These are phyloP conservation scores for Nephrotoma flavescens DNA, from an alignment of 2,888 invertebrate species.

Conservation along the genomic window DNA sequence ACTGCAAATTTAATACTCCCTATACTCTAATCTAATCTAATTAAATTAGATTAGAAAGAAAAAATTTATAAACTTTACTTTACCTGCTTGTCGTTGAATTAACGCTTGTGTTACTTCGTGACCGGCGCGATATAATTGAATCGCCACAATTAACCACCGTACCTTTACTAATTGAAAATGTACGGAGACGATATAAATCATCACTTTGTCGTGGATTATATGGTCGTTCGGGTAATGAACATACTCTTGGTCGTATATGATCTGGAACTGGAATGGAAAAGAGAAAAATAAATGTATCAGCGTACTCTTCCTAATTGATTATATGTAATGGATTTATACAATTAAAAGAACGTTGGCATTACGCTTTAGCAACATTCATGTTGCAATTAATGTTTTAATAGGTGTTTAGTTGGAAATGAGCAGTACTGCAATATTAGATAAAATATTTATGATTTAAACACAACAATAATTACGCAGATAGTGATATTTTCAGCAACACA, in stretches of 20 bases:
- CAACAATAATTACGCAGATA: too few species aligned
- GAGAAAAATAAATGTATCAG: conserved; percentile 4
- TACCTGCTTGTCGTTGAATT: conserved; percentile 73
- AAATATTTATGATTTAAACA: too few species aligned
- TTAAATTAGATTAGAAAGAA: neutral
- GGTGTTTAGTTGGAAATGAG: too few species aligned
- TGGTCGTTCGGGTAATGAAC: conserved; percentile 72
- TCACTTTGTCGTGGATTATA: conserved; percentile 74
- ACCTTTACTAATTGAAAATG: conserved; percentile 78
- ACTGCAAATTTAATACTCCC: neutral
- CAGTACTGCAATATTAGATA: too few species aligned
- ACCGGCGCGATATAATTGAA: conserved; percentile 71
- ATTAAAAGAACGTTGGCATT: too few species aligned
- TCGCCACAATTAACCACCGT: conserved; percentile 82
- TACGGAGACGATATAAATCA: conserved; percentile 68
- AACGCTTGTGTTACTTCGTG: conserved; percentile 76
- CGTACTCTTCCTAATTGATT: neutral
- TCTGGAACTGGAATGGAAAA: conserved; percentile 50
- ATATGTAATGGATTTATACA: neutral
- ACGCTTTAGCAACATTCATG: too few species aligned
- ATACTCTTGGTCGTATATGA: conserved; percentile 67
- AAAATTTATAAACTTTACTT: conserved; percentile 15
- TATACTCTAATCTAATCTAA: neutral
- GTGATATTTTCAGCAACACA: too few species aligned
- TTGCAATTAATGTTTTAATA: neutral